Base-by-base conservation (phyloP, 1,140 invertebrate species). In the Aphidius gifuensis region DNA sequence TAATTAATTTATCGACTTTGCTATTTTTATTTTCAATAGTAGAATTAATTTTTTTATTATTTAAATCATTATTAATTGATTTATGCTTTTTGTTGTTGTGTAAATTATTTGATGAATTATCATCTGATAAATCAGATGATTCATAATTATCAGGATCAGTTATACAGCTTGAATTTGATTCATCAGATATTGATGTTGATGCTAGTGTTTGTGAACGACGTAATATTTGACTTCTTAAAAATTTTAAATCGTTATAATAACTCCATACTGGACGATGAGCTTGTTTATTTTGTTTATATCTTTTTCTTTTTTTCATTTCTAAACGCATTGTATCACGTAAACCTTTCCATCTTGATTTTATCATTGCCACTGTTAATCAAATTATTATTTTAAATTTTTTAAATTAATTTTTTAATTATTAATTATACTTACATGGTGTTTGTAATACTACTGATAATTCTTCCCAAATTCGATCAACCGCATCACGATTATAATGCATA, bases 281-380 rank as follows among this genome's bases (percentile, higher is more conserved):
- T 70, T 42, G 72, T 67, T 38, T 69, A 77, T 63, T 79, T 77
- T 53, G 71, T 78, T 64, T 70, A 78, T 6, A 76, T 71, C 56
- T 80, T 77, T 46, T 83, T 83, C 54, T 79, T 82, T 16, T 16
- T 16, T 16, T 16, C 32, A 83, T 56, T 50, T 83, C 81, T 5
- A 74, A 76, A 9, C 80, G 74, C 53, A 82, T 83, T 0, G 81
- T 82, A 49, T 83, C 81, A 51, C 76, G 68, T 6, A 81, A 67
- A 58, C 75, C 80, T 70, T 80, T 84, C 83, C 77, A 83, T 69
- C 80, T 84, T 40, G 78, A 71, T 64, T 80, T 81, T 9, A 81
- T 55, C 5, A 78, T 71, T 47, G 77, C 73, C 46, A 79, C 79
- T 81, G 70, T 6, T 69, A 71, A 53, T 9, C 53, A 56, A 42